Evolutionary conservation across 1,140 invertebrate genomes (phyloP).

Genomic region (Aphelenchoides fujianensis): DNA sequence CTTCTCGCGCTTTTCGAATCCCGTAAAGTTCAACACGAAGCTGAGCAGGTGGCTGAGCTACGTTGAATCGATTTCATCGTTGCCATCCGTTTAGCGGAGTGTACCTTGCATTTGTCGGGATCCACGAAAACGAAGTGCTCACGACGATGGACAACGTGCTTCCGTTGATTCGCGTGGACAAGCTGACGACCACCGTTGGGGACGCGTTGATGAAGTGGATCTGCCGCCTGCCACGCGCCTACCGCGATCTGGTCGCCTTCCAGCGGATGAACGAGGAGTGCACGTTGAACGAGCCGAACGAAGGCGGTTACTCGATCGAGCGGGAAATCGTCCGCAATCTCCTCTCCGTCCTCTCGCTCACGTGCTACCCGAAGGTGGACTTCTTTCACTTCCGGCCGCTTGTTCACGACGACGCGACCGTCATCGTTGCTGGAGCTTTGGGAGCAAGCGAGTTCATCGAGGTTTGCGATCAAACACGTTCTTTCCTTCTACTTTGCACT

Average conservation of each 20-base stretch:
- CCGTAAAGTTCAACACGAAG: neutral
- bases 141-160: neutral
- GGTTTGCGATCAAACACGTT: neutral
- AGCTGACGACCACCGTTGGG: neutral
- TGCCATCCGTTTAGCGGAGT: neutral
- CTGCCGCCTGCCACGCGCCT: neutral
- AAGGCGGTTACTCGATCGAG: neutral
- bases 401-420: neutral
- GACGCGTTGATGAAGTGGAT: neutral
- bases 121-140: neutral
- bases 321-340: neutral
- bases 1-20: neutral
- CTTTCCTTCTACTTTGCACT: too few relatives aligned
- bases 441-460: neutral
- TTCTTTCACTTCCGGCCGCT: neutral
- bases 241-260: neutral
- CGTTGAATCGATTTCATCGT: too few relatives aligned
- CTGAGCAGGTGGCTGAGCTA: neutral
- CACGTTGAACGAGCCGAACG: neutral
- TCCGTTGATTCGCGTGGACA: constrained; percentile 4
- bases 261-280: constrained; percentile 1
- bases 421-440: neutral
- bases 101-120: neutral
- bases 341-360: neutral
- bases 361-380: neutral